phyloP scores from a whole-genome alignment of 2,888 invertebrate species.

The Crossocerus cetratus region DNA sequence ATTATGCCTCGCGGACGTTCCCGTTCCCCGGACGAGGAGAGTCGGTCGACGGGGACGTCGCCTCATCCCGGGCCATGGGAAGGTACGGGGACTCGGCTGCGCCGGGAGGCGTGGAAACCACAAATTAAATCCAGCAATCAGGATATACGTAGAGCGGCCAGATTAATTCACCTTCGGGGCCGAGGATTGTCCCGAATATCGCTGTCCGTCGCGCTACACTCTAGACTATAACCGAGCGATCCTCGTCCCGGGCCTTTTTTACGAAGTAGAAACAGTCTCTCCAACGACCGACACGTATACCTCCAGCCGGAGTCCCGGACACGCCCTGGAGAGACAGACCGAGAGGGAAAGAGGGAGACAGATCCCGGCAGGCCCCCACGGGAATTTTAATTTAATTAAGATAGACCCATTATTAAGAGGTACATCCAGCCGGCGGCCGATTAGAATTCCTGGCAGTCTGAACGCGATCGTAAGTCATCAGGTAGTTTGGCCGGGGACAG shows the following conservation, averaged over 20 bases:
- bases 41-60: conserved; percentile 7
- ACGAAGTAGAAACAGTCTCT: not conserved
- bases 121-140: conserved; percentile 52
- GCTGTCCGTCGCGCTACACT: no score
- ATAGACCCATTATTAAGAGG: conserved; percentile 68
- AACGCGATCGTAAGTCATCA: conserved; percentile 40
- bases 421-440: conserved; percentile 44
- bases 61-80: not conserved
- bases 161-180: conserved; percentile 51
- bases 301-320: conserved; percentile 37
- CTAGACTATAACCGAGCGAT: not conserved
- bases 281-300: not conserved
- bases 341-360: no score
- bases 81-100: not conserved
- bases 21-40: conserved; percentile 16
- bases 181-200: not conserved
- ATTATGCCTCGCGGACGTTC: conserved; percentile 63
- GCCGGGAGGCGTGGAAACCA: conserved; percentile 51
- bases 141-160: conserved; percentile 24
- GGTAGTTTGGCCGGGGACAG: conserved; percentile 7
- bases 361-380: conserved; percentile 47
- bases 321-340: conserved; percentile 54
- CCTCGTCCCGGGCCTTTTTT: not conserved
- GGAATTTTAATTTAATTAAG: conserved; percentile 76
- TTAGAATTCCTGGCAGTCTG: conserved; percentile 52